These are phyloP conservation scores for Orcinus orca DNA, from an alignment of 2,113 vertebrate genomes.

Conservation along the genomic window DNA sequence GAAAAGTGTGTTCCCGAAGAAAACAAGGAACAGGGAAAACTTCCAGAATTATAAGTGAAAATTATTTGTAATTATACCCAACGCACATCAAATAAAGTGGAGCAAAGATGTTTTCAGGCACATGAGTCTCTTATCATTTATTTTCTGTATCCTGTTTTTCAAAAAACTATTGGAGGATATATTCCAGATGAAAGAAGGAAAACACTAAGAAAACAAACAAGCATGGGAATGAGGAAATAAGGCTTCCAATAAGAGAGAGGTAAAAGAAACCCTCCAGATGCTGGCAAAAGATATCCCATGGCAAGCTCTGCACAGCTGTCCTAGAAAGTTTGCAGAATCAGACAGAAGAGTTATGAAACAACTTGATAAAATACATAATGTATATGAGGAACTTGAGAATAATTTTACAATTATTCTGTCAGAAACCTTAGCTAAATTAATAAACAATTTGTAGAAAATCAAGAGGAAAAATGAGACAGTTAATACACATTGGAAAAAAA, in stretches of 20 bases:
- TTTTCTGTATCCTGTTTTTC: neutral
- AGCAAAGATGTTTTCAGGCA: neutral
- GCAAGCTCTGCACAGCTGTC: fast-evolving
- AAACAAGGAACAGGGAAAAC: neutral
- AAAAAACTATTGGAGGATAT: neutral
- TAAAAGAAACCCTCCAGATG: neutral
- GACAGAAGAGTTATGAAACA: neutral
- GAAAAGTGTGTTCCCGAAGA: neutral
- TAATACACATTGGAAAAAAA: neutral
- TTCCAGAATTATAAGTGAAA: neutral
- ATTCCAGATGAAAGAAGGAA: neutral
- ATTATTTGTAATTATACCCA: neutral
- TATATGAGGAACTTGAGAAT: neutral
- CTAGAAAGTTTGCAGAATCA: neutral
- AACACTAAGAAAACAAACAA: neutral
- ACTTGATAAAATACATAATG: neutral
- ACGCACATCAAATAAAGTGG: neutral
- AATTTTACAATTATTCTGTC: neutral
- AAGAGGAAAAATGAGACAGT: neutral
- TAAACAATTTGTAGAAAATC: neutral
- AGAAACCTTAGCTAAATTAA: neutral
- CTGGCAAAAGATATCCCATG: neutral
- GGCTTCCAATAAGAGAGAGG: neutral
- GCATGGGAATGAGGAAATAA: neutral
- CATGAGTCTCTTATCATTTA: neutral